phyloP scores from a whole-genome alignment of 2,113 vertebrate genomes.

The Zapus hudsonius region DNA sequence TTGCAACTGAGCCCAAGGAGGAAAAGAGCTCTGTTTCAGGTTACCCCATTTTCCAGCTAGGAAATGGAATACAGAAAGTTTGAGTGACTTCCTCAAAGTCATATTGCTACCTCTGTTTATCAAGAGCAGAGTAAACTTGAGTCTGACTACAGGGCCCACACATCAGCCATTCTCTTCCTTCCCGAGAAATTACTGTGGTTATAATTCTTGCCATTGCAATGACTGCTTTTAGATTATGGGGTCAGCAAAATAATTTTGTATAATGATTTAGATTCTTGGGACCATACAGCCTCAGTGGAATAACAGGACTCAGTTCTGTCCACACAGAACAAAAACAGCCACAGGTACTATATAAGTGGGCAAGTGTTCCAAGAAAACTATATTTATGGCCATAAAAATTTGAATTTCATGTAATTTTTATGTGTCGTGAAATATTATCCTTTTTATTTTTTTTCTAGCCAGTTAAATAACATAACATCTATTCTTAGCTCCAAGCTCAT shows the following conservation, averaged over 20 bases:
- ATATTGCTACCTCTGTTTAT: not conserved
- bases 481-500: constrained; percentile 19
- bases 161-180: not conserved
- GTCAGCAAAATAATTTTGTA: not conserved
- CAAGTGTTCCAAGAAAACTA: constrained; percentile 26
- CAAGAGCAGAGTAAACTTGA: not conserved
- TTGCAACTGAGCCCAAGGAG: not conserved
- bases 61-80: not conserved
- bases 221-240: not conserved
- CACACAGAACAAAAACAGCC: not conserved
- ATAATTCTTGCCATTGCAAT: not conserved
- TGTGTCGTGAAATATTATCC: constrained; percentile 64
- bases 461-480: constrained; percentile 60
- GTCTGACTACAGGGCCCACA: not conserved
- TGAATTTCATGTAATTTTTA: constrained; percentile 73
- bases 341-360: constrained; percentile 6
- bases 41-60: not conserved
- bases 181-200: not conserved
- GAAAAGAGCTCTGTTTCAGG: not conserved
- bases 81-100: not conserved
- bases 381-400: constrained; percentile 70
- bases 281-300: no score
- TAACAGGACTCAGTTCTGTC: not conserved
- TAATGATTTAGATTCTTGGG: not conserved
- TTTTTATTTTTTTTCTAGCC: constrained; percentile 45